These are phyloP conservation scores for Argynnis bischoffii DNA, from an alignment of 2,888 invertebrate genomes.

Conservation along the genomic window DNA sequence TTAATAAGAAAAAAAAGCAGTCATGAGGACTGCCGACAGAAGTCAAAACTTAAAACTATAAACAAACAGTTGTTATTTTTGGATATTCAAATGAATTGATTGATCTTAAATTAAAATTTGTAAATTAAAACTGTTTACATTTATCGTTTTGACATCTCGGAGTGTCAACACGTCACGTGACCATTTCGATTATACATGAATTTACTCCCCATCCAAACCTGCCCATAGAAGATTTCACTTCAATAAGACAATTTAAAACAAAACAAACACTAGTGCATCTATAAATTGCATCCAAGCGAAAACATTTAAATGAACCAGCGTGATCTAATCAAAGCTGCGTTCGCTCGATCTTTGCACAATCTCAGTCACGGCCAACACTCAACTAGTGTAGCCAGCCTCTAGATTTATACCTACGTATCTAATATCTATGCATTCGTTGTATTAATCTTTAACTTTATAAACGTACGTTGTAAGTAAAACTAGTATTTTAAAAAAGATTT, in stretches of 20 bases:
- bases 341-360: conserved; percentile 37
- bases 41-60: no score
- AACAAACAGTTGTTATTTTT: no score
- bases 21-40: no score
- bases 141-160: no score
- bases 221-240: no score
- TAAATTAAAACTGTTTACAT: no score
- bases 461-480: background rate
- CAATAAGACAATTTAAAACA: background rate
- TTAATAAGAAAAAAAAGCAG: no score
- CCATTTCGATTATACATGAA: no score
- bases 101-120: no score
- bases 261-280: conserved; percentile 4
- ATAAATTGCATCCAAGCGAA: conserved; percentile 25
- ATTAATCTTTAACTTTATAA: conserved; percentile 6
- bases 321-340: conserved; percentile 37
- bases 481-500: background rate
- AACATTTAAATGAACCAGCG: conserved; percentile 31
- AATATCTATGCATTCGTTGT: conserved; percentile 2
- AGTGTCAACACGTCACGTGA: no score
- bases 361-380: conserved; percentile 39
- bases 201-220: no score
- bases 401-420: conserved; percentile 1
- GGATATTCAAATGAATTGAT: no score
- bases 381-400: conserved; percentile 26